A percentile compares a stretch with the other conserved stretches of the same genome.
These are phyloP conservation scores for Phallusia fumigata DNA, from an alignment of 23 tunicate genomes.

Conservation along the genomic window DNA sequence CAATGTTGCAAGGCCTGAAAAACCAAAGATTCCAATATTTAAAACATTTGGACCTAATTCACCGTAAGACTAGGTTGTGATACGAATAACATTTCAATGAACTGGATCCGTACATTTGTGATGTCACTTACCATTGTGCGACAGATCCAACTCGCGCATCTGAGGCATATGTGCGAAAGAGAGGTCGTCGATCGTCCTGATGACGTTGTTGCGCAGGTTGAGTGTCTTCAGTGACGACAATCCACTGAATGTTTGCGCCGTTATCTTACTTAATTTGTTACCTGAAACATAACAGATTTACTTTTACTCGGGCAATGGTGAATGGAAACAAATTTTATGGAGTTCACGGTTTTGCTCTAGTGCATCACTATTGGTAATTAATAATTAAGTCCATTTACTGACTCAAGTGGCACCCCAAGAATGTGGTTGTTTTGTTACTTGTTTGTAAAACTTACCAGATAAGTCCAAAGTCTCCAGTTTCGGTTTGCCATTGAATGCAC, in stretches of 20 bases:
- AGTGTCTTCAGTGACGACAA: constrained; percentile 22
- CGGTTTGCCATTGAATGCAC: constrained; percentile 49
- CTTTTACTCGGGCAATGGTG: too few species aligned
- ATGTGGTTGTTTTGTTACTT: too few species aligned
- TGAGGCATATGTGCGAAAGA: constrained; percentile 41
- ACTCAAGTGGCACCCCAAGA: too few species aligned
- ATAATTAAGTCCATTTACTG: too few species aligned
- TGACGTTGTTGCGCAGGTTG: constrained; percentile 24
- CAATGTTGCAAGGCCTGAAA: constrained; percentile 26
- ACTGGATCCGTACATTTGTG: too few species aligned
- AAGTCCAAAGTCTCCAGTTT: constrained; percentile 47
- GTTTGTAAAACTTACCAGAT: constrained; percentile 28
- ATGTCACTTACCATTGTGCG: constrained; percentile 46
- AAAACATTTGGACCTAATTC: too few species aligned
- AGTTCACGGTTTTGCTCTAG: too few species aligned
- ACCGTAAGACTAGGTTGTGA: too few species aligned
- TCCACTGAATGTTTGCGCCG: constrained; percentile 39
- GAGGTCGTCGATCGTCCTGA: constrained; percentile 33
- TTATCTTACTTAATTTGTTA: constrained; percentile 33
- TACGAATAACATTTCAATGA: too few species aligned
- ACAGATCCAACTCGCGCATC: constrained; percentile 47
- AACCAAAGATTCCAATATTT: background rate
- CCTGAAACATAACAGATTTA: background rate
- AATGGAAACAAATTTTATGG: too few species aligned
- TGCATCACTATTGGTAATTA: too few species aligned